Base-by-base conservation (phyloP, 2,113 vertebrate species). In the Chaetodon trifascialis region DNA sequence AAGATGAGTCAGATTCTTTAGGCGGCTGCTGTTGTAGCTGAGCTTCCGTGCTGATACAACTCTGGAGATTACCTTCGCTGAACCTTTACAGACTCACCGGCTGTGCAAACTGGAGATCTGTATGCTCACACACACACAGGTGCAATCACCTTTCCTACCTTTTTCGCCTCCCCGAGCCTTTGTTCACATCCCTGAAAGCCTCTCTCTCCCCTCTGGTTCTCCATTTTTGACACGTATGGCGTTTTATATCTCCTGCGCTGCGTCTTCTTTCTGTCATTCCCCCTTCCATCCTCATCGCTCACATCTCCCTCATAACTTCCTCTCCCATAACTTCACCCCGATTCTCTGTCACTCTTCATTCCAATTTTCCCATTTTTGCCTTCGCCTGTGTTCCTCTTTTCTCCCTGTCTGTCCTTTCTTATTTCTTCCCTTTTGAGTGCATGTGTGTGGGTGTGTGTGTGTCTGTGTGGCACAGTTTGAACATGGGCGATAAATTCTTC, bases 281-380 rank as follows among this genome's bases (percentile, higher is more conserved):
- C 52, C 42, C 56, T 58, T 76, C 52, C 58, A 49, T 46, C 23
- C n/a, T 49, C 42, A 63, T 76, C 68, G 40, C 54, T 63, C 40
- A 4, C 40, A 64, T 65, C 73, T 82, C 21, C 10, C 44, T 73
- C 44, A 5, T 44, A 59, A 82, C 75, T 68, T 91, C 59, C 51
- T 67, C 36, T 74, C 55, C 70, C 70, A 63, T 82, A 83, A 86
- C 73, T 74, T 83, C 76, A 79, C 54, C 55, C 60, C 12, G 59
- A 80, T 80, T 68, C 25, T 86, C 77, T 84, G 86, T 90, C 84
- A 68, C 67, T 85, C 71, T 19, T 68, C 46, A 74, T 86, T 86
- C 76, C 52, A 11, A 19, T 42, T 78, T 76, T 83, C 47, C 75
- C 16, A 15, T 77, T 74, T 80, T 81, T 58, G 42, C 59, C 0